Percentiles rank a stretch among this genome's conserved stretches.
Evolutionary conservation across 2,797 vertebrate species (phyloP).

Genomic region (Champsocephalus gunnari): DNA sequence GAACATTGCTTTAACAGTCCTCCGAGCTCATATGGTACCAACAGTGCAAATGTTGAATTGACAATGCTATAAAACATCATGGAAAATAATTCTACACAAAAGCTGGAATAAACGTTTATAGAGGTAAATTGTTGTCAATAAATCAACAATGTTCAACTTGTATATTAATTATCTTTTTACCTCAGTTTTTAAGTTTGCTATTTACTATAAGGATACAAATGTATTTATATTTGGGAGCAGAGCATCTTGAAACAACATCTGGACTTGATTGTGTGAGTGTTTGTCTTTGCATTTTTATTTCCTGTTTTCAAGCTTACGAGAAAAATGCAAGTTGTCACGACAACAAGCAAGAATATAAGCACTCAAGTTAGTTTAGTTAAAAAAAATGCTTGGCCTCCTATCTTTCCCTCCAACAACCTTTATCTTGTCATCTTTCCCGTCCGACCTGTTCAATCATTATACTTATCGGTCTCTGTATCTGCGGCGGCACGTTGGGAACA

Average conservation of each 20-base stretch:
- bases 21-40: neutral
- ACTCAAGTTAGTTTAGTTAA: slow-evolving; percentile 1
- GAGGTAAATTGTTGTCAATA: neutral
- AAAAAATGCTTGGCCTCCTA: neutral
- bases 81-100: neutral
- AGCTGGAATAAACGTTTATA: neutral
- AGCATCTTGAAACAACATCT: neutral
- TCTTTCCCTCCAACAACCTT: neutral
- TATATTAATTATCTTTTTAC: neutral
- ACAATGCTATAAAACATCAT: neutral
- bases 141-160: no score
- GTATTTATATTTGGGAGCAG: neutral
- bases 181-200: neutral
- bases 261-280: neutral
- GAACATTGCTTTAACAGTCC: neutral
- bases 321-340: no score
- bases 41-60: neutral
- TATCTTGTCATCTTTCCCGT: slow-evolving; percentile 4
- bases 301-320: neutral
- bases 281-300: neutral
- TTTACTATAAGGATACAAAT: neutral
- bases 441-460: neutral
- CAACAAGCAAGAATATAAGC: neutral
- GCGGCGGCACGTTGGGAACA: slow-evolving; percentile 23
- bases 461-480: slow-evolving; percentile 23